Base-by-base conservation (phyloP, 2,113 vertebrate genomes). In the Zapornia atra region DNA sequence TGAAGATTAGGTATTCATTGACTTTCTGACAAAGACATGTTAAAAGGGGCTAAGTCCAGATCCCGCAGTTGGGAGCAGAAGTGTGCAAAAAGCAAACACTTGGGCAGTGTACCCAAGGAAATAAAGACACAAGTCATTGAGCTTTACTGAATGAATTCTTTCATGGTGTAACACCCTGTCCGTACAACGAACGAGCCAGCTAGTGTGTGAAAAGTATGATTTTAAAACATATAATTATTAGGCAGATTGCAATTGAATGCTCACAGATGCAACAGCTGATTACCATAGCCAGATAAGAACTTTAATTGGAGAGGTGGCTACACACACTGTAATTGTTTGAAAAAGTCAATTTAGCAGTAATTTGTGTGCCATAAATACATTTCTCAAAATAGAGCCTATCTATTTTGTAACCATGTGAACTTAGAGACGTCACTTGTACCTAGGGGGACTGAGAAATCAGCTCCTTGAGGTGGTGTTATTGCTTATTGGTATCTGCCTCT, bases 251-350 rank as follows among this genome's bases (percentile, higher is more conserved):
- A 98, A 99, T 98, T 98, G 98, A 98, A 95, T 97, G 97, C 98
- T 98, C 98, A 98, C 96, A 98, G 97, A 96, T 93, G 90, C 94
- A 97, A 69, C 98, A 93, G 88, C 97, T 97, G 98, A 98, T 99
- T 98, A 98, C 98, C 98, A 96, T 97, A 97, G 96, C 98, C 98
- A 96, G 98, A 98, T 96, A 93, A 94, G 98, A 98, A 98, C 98
- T 98, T 98, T 98, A 99, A 98, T 98, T 99, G 99, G 98, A 98
- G 98, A 97, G 97, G 97, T 98, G 98, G 98, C 98, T 98, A 97
- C 98, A 98, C 98, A 98, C 97, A 97, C 98, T 98, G 97, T 97
- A 98, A 98, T 99, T 99, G 98, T 98, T 98, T 98, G 98, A 98
- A 98, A 98, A 98, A 98, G 98, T 98, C 98, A 98, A 97, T 99